Evolutionary conservation across 2,797 vertebrate genomes (phyloP).

Genomic region (Carapus acus): DNA sequence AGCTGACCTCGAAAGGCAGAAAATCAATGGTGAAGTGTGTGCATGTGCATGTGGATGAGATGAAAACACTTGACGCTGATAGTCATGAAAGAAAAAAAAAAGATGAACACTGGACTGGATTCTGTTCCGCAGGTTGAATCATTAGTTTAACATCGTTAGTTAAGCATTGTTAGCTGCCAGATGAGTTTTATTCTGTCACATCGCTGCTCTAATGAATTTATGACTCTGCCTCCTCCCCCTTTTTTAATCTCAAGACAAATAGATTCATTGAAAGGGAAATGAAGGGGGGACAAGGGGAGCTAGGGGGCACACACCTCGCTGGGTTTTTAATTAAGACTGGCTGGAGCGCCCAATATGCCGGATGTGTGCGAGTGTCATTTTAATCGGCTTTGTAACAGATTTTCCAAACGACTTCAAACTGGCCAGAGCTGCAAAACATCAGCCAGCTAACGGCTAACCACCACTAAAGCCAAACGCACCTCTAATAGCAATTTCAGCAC

Average conservation of each 20-base stretch:
- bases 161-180: too few species aligned
- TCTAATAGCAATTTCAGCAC: too few species aligned
- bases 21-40: too few species aligned
- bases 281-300: constrained; percentile 21
- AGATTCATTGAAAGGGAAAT: constrained; percentile 11
- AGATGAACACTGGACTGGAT: too few species aligned
- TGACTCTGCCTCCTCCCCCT: constrained; percentile 12
- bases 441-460: constrained; percentile 51
- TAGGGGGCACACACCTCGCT: constrained; percentile 12
- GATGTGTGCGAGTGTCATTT: constrained; percentile 52
- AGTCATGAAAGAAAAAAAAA: too few species aligned
- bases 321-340: constrained; percentile 60
- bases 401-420: constrained; percentile 58
- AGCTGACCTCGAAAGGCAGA: too few species aligned
- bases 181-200: too few species aligned
- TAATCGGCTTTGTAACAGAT: constrained; percentile 60
- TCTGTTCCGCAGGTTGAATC: too few species aligned
- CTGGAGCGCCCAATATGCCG: constrained; percentile 45
- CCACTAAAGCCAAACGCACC: constrained; percentile 52
- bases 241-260: constrained; percentile 42
- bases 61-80: too few species aligned
- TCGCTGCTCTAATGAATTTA: constrained; percentile 27
- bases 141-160: constrained; percentile 10
- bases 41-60: too few species aligned
- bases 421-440: constrained; percentile 56